Conservation (phyloP, 2,888 invertebrate genomes). For the Cheilosia impressa region DNA sequence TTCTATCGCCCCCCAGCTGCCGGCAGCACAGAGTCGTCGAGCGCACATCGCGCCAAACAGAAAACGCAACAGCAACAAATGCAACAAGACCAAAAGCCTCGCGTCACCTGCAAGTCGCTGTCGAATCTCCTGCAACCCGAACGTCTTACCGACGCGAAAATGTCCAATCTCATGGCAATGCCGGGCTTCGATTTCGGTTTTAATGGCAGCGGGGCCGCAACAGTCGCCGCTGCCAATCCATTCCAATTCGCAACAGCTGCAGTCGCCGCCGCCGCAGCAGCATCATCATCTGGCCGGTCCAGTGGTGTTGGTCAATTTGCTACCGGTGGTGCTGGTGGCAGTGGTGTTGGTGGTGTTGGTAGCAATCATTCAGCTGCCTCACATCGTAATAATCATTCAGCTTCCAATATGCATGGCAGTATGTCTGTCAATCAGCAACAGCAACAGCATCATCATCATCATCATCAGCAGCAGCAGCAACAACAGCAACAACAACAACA, state of each 20-base stretch:
- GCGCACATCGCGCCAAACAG: constrained; percentile 75
- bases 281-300: constrained; percentile 71
- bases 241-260: constrained; percentile 68
- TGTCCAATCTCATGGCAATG: constrained; percentile 79
- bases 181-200: constrained; percentile 81
- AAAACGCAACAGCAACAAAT: constrained; percentile 81
- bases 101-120: constrained; percentile 87
- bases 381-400: constrained; percentile 73
- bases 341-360: constrained; percentile 34
- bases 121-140: constrained; percentile 86
- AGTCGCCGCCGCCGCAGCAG: constrained; percentile 64
- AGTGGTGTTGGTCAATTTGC: constrained; percentile 60
- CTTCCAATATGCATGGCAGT: constrained; percentile 65
- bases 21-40: constrained; percentile 78
- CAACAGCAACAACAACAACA: constrained; percentile 11
- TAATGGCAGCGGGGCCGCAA: constrained; percentile 32
- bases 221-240: constrained; percentile 55
- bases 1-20: constrained; percentile 84
- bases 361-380: constrained; percentile 58
- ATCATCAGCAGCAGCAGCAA: constrained; percentile 79
- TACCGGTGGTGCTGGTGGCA: constrained; percentile 11
- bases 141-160: constrained; percentile 83
- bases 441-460: constrained; percentile 78
- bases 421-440: constrained; percentile 74
- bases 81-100: constrained; percentile 85